Percentiles rank a stretch among this genome's conserved stretches.
Evolutionary conservation across 2,797 vertebrate species (phyloP).

Genomic region (Propithecus perrieri): DNA sequence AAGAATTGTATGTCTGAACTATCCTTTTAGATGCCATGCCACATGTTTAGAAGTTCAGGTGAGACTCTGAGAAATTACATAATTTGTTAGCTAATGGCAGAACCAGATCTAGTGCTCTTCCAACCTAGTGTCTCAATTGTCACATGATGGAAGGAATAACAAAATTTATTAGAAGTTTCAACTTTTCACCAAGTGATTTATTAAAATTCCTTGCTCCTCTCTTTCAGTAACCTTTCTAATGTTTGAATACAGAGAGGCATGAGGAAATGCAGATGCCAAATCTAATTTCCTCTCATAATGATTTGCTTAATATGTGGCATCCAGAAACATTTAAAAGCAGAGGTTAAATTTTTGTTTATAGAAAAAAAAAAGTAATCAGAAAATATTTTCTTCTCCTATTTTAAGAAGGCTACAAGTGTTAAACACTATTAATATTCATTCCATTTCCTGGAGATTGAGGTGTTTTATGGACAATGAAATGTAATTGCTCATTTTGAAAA

Average conservation of each 20-base stretch:
- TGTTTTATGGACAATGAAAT: background rate
- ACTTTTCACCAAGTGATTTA: background rate
- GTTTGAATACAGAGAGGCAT: background rate
- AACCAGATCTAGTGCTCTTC: background rate
- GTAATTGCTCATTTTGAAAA: slow-evolving; percentile 23
- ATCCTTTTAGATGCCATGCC: background rate
- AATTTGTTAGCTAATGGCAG: background rate
- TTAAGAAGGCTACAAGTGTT: background rate
- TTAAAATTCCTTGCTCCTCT: background rate
- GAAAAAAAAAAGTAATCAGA: background rate
- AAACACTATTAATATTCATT: background rate
- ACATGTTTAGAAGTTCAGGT: background rate
- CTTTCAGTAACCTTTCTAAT: background rate
- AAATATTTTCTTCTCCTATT: slow-evolving; percentile 8
- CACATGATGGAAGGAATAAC: slow-evolving; percentile 28
- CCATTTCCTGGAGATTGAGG: background rate
- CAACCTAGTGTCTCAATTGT: background rate
- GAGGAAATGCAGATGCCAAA: background rate
- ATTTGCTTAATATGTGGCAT: background rate
- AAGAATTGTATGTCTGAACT: slow-evolving; percentile 19
- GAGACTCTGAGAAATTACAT: background rate
- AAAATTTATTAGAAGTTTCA: background rate
- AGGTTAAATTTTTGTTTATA: slow-evolving; percentile 31
- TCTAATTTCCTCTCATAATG: background rate
- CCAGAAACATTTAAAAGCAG: slow-evolving; percentile 22